Evolutionary conservation across 2,888 invertebrate genomes (phyloP).

Genomic region (Fragum fragum): DNA sequence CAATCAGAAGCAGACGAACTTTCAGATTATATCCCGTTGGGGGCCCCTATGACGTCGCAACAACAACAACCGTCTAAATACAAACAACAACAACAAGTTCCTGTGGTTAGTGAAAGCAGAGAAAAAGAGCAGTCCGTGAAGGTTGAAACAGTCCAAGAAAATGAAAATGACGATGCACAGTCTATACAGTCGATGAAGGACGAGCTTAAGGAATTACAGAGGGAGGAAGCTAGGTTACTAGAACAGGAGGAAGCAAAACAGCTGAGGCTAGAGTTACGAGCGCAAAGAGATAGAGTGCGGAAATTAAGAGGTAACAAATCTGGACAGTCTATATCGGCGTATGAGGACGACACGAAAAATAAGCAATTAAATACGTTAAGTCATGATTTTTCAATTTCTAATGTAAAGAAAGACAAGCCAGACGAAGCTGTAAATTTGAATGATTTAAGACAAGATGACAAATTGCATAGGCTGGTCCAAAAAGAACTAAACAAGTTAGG

Average conservation of each 20-base stretch:
- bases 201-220: background rate
- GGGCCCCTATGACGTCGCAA: background rate
- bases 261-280: background rate
- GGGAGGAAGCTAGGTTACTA: background rate
- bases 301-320: slow-evolving; percentile 9
- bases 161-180: background rate
- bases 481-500: background rate
- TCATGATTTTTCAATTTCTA: too few species aligned
- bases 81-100: background rate
- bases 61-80: background rate
- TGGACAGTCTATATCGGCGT: too few species aligned
- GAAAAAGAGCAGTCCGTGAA: background rate
- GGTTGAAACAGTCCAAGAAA: background rate
- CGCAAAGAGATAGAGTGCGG: background rate
- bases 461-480: background rate
- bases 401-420: background rate
- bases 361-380: too few species aligned
- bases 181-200: background rate
- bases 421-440: background rate
- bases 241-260: background rate
- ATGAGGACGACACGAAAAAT: too few species aligned
- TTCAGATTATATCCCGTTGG: background rate
- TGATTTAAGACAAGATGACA: background rate
- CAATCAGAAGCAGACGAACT: background rate
- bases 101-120: background rate